phyloP scores from a whole-genome alignment of 2,797 vertebrate genomes.

The Onychomys leucogaster region DNA sequence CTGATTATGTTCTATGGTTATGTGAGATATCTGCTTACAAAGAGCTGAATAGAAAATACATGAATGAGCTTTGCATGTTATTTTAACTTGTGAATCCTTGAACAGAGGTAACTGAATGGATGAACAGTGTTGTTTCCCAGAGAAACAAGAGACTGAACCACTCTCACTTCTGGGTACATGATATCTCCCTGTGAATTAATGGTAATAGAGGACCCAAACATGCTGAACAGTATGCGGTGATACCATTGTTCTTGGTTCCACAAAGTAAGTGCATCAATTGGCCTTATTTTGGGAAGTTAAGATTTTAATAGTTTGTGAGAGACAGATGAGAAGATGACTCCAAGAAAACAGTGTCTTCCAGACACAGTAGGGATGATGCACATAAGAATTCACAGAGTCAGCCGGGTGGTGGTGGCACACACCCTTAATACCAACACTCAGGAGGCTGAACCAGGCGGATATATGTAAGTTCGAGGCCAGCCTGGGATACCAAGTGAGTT shows the following conservation, averaged over 20 bases:
- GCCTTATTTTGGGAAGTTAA: no score
- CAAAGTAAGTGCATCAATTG: neutral
- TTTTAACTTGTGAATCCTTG: neutral
- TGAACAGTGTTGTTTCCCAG: neutral
- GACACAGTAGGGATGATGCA: neutral
- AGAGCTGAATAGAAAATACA: no score
- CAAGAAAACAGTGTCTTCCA: neutral
- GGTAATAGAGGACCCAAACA: neutral
- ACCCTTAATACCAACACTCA: no score
- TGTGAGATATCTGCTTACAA: no score
- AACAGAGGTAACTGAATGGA: neutral
- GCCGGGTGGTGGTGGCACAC: no score
- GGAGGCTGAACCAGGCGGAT: no score
- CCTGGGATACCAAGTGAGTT: no score
- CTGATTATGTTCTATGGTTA: no score
- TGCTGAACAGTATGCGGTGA: neutral
- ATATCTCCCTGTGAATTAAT: neutral
- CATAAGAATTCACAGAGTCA: no score
- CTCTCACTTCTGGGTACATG: neutral
- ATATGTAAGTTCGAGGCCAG: no score
- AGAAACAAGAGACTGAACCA: neutral
- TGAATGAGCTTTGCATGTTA: no score
- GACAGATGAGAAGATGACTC: neutral
- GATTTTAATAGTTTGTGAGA: neutral
- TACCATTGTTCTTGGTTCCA: neutral